These are phyloP conservation scores for Aproaerema taeniolella DNA, from an alignment of 2,888 invertebrate species.

Conservation along the genomic window DNA sequence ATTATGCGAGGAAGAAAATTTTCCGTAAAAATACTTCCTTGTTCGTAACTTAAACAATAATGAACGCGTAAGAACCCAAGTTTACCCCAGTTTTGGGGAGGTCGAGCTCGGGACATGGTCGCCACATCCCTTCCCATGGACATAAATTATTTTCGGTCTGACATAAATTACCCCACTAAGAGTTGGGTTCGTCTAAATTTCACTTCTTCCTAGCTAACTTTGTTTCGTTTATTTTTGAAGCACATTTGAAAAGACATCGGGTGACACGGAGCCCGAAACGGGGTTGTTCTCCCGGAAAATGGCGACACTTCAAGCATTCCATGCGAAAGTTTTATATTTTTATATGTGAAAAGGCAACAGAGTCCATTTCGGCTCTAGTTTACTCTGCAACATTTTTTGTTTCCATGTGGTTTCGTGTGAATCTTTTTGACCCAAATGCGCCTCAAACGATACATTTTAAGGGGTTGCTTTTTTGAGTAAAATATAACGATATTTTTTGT, in stretches of 20 bases:
- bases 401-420: not conserved
- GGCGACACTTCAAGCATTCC: not conserved
- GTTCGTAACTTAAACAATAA: conserved; percentile 1
- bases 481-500: too few species aligned
- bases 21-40: not conserved
- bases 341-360: conserved; percentile 1
- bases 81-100: conserved; percentile 3
- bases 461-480: not conserved
- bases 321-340: not conserved
- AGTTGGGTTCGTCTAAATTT: conserved; percentile 16
- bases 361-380: not conserved
- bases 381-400: not conserved
- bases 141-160: conserved; percentile 26
- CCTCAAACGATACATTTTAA: not conserved
- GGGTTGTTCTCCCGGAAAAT: conserved; percentile 8
- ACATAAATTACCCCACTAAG: conserved; percentile 23
- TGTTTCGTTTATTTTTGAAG: conserved; percentile 20
- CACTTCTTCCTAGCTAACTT: conserved; percentile 24
- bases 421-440: conserved; percentile 1
- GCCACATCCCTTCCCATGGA: conserved; percentile 13
- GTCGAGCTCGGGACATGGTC: conserved; percentile 1
- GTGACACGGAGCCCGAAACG: not conserved
- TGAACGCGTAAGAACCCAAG: not conserved
- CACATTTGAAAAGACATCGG: not conserved
- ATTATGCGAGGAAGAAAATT: not conserved